These are phyloP conservation scores for Drosophila phalerata DNA, from an alignment of 2,888 invertebrate genomes.

Conservation along the genomic window DNA sequence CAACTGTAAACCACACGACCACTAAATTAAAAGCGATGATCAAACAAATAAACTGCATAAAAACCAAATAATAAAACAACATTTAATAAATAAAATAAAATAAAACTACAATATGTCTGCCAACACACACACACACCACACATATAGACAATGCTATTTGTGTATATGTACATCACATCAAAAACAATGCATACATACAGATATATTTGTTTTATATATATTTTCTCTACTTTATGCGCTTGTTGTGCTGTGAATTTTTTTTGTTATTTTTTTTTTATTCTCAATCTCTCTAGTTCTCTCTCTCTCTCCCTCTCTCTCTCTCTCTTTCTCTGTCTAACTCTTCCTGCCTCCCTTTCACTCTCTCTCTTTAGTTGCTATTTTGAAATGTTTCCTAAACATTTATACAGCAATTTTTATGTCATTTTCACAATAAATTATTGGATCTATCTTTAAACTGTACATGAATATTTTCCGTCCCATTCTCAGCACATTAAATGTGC, in stretches of 20 bases:
- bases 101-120: constrained; percentile 26
- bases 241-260: constrained; percentile 73
- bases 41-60: constrained; percentile 52
- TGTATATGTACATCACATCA: constrained; percentile 21
- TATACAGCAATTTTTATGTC: constrained; percentile 58
- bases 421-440: constrained; percentile 63
- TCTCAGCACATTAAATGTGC: constrained; percentile 45
- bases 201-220: constrained; percentile 32
- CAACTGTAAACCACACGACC: constrained; percentile 51
- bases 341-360: constrained; percentile 14
- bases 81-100: constrained; percentile 39
- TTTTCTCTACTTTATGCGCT: constrained; percentile 70
- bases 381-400: constrained; percentile 67
- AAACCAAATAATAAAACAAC: constrained; percentile 39
- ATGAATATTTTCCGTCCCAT: constrained; percentile 35
- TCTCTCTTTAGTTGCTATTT: constrained; percentile 43
- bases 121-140: constrained; percentile 4
- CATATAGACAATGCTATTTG: constrained; percentile 7
- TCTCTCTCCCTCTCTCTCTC: constrained; percentile 9
- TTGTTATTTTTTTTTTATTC: constrained; percentile 49
- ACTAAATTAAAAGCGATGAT: constrained; percentile 58
- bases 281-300: constrained; percentile 15
- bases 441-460: constrained; percentile 40
- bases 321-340: constrained; percentile 26
- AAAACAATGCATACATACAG: constrained; percentile 29